Evolutionary conservation across 2,797 vertebrate genomes (phyloP).

Genomic region (Eremophila alpestris): DNA sequence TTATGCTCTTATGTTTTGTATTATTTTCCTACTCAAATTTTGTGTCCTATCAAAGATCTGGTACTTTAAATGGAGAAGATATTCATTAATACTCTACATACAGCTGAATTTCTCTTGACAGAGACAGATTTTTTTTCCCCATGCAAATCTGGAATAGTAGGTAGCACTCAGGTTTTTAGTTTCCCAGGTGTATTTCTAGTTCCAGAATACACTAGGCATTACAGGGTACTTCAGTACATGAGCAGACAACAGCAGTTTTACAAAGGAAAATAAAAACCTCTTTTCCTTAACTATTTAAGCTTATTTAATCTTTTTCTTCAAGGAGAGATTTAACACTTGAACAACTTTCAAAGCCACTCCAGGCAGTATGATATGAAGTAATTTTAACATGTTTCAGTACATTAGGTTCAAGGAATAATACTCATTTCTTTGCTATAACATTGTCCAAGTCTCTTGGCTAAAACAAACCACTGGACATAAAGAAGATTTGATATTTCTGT

Average conservation of each 20-base stretch:
- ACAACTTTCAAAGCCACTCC: background rate
- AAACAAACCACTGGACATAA: background rate
- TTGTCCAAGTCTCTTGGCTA: background rate
- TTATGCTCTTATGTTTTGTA: background rate
- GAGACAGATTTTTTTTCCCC: background rate
- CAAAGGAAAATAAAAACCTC: background rate
- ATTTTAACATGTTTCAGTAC: conserved; percentile 35
- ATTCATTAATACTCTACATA: background rate
- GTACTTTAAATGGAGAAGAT: background rate
- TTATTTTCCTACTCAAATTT: background rate
- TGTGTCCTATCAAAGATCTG: background rate
- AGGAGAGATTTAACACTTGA: conserved; percentile 8
- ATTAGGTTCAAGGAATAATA: conserved; percentile 48
- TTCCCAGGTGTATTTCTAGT: background rate
- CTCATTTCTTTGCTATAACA: background rate
- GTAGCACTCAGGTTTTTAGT: background rate
- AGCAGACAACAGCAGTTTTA: background rate
- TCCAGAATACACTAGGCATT: background rate
- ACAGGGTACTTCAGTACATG: background rate
- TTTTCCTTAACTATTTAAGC: background rate
- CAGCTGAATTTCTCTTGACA: background rate
- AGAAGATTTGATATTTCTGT: background rate
- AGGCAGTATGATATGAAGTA: conserved; percentile 5
- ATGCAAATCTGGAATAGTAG: background rate
- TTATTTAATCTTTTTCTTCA: background rate